Evolutionary conservation across 2,113 vertebrate genomes (phyloP), one percentile per base, ranked within the genome.

Genomic region (Menidia beryllina): DNA sequence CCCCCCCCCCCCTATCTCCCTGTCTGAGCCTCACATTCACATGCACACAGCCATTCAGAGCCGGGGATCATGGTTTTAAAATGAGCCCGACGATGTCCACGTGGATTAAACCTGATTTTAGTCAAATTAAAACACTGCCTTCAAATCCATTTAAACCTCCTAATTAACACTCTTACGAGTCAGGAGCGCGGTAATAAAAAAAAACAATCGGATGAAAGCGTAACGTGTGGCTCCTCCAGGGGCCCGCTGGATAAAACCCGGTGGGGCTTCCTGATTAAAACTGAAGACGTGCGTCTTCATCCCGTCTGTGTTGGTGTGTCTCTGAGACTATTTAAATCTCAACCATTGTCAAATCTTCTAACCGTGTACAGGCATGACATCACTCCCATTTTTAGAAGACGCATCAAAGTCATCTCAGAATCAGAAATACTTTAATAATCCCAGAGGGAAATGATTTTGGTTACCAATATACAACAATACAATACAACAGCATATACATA

Each of bases 71-170:
- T 24, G 34, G 49, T 64, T 67, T 34, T 67, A 34, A 47, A 34
- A 24, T n/a, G 72, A 63, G 41, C 12, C 48, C 30, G 45, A 77
- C 49, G 61, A 61, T 79, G 53, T 75, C 43, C 24, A 17, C 21
- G 17, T 19, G 11, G 69, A 69, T 86, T 70, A 60, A 47, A 59
- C 48, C 53, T 67, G 36, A 79, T 73, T 55, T 52, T 50, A 36
- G 36, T 21, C 4, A 77, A 68, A 85, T 86, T 80, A 71, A 63
- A 83, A 69, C 57, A 24, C 70, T 12, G 56, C 58, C 34, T 69
- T 43, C 39, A 63, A 77, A 85, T 80, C 63, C 53, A 82, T 88
- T 82, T 66, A 69, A 81, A 65, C 65, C 72, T 25, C 25, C 36
- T 82, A 70, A 84, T 85, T 83, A 72, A 63, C 30, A 72, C 5